Evolutionary conservation across 2,113 vertebrate genomes (phyloP), one percentile per base, ranked within the genome.

Genomic region (Rhabdomys dilectus): DNA sequence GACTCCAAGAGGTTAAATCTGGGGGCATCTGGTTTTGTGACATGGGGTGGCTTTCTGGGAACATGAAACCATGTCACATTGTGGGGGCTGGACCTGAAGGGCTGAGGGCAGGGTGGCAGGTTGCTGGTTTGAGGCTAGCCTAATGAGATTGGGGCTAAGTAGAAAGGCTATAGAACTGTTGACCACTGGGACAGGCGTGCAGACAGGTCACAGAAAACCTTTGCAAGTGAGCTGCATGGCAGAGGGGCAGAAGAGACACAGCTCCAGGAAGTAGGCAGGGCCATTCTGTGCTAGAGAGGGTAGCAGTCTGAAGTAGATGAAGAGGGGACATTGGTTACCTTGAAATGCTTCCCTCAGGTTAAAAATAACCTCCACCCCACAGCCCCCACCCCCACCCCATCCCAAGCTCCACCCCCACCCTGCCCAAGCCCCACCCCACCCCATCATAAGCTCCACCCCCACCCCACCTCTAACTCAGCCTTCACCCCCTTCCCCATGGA

Each of bases 261-360:
- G 48, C 58, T 53, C 39, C 24, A 1, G 34, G 68, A 48, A 5
- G 42, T 31, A 1, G 89, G 17, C 51, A 17, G 45, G 45, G 17
- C 64, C 19, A 9, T 10, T 51, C 15, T 0, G 15, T 7, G 22
- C 19, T 0, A 0, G 51, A n/a, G 29, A 42, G 21, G 10, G 0
- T 8, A 7, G 75, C 0, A 0, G 78, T 39, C 34, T 29, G 34
- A 39, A 11, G 21, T 12, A 21, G 48, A 11, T 0, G 17, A 0
- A 12, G 21, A 15, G 34, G 85, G 1, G 68, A 31, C 3, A 4
- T 16, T 0, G 11, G 42, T 22, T 24, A 42, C 26, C 62, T 34
- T 21, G 39, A 19, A 64, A 31, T 9, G 11, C n/a, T 13, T 5
- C 34, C 53, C 24, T 13, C 17, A 13, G 42, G n/a, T 12, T 13